Percentiles rank a stretch among this genome's conserved stretches.
phyloP scores from a whole-genome alignment of 2,113 vertebrate genomes.

The Chlamydotis undulata region DNA sequence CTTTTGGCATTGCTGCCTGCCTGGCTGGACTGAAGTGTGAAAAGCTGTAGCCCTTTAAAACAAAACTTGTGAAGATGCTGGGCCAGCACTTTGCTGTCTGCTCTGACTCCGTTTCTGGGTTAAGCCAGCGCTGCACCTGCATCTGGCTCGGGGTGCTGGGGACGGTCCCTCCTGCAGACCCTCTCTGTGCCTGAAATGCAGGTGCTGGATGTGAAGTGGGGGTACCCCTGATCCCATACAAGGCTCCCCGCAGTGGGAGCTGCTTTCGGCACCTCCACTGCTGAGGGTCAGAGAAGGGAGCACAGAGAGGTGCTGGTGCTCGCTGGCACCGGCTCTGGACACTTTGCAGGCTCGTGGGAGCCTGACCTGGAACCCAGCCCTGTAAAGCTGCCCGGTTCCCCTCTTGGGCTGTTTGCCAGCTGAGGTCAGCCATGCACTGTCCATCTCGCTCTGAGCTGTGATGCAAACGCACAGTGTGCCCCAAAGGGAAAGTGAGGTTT shows the following conservation, averaged over 20 bases:
- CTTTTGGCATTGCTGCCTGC: background rate
- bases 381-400: rapidly evolving
- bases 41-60: background rate
- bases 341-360: background rate
- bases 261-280: background rate
- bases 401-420: background rate
- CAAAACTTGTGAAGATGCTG: background rate
- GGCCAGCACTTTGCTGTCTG: background rate
- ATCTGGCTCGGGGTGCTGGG: background rate
- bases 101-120: background rate
- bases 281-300: background rate
- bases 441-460: rapidly evolving
- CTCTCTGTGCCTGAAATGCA: rapidly evolving
- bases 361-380: background rate
- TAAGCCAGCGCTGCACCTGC: background rate
- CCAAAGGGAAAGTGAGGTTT: background rate
- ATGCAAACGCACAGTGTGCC: background rate
- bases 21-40: background rate
- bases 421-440: rapidly evolving
- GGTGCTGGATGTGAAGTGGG: background rate
- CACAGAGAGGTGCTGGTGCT: background rate
- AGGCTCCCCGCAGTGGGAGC: background rate
- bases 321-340: rapidly evolving
- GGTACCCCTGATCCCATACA: background rate
- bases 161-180: background rate